Evolutionary conservation across 2,113 vertebrate genomes (phyloP).

Genomic region (Passer montanus): DNA sequence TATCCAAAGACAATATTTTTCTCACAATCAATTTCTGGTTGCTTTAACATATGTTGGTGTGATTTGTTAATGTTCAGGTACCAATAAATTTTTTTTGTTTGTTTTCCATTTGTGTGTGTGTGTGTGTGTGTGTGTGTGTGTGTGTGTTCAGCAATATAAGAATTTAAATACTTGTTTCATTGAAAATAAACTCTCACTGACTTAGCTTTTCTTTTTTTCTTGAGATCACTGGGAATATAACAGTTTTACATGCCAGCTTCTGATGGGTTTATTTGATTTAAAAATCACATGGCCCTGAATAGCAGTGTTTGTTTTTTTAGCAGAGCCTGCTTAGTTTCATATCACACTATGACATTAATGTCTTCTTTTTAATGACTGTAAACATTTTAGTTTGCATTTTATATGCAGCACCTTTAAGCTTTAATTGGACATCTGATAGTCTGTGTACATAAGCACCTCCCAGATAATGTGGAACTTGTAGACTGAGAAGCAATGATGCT

Average conservation of each 20-base stretch:
- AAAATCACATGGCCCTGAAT: slow-evolving; percentile 45
- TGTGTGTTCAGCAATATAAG: not conserved
- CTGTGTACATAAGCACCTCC: slow-evolving; percentile 47
- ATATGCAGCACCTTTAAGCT: slow-evolving; percentile 57
- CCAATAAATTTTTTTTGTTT: not conserved
- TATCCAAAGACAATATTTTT: slow-evolving; percentile 19
- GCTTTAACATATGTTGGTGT: not conserved
- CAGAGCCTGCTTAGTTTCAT: slow-evolving; percentile 52
- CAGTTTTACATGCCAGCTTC: slow-evolving; percentile 15
- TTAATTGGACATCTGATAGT: slow-evolving; percentile 68
- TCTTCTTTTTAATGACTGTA: slow-evolving; percentile 58
- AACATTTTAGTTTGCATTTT: slow-evolving; percentile 64
- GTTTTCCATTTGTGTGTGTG: not conserved
- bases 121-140: not conserved
- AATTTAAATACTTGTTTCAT: not conserved
- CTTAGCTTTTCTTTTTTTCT: not conserved
- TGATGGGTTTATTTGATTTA: slow-evolving; percentile 41
- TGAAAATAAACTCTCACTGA: not conserved
- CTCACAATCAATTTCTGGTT: not conserved
- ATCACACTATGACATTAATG: slow-evolving; percentile 41
- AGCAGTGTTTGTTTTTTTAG: slow-evolving; percentile 15
- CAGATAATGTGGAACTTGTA: slow-evolving; percentile 47
- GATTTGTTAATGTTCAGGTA: slow-evolving; percentile 21
- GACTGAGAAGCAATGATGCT: slow-evolving; percentile 52
- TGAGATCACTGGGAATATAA: slow-evolving; percentile 28